Percentiles rank a stretch among this genome's conserved stretches.
These are phyloP conservation scores for Marisa cornuarietis DNA, from an alignment of 1,140 invertebrate species.

Conservation along the genomic window DNA sequence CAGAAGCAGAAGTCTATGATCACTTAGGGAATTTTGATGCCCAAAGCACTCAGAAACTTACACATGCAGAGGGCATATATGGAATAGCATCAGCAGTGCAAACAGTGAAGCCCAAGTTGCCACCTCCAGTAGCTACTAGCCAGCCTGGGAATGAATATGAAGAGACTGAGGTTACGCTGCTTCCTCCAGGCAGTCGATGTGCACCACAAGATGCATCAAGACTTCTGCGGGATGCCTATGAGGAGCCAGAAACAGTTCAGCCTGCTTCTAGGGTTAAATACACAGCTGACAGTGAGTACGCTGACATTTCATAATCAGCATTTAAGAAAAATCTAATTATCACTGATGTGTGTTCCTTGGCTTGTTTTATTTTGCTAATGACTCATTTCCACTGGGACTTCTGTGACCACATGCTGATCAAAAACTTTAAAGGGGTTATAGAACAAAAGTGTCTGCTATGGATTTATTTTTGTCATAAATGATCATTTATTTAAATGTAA, in stretches of 20 bases:
- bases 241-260: constrained; percentile 1
- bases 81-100: constrained; percentile 17
- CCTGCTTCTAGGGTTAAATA: background rate
- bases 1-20: constrained; percentile 13
- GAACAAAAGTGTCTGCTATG: too few relatives aligned
- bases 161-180: background rate
- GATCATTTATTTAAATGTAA: too few relatives aligned
- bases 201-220: background rate
- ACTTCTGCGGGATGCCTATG: background rate
- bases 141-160: constrained; percentile 17
- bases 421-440: too few relatives aligned
- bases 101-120: background rate
- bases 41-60: too few relatives aligned
- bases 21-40: background rate
- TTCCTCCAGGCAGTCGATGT: background rate
- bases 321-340: too few relatives aligned
- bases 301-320: too few relatives aligned
- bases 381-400: too few relatives aligned
- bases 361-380: too few relatives aligned
- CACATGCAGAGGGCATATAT: constrained; percentile 22
- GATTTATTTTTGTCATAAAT: too few relatives aligned
- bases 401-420: too few relatives aligned
- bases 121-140: background rate
- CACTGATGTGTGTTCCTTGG: too few relatives aligned
- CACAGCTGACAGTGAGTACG: background rate